Evolutionary conservation across 1,140 invertebrate genomes (phyloP).

Genomic region (Arctopsyche grandis): DNA sequence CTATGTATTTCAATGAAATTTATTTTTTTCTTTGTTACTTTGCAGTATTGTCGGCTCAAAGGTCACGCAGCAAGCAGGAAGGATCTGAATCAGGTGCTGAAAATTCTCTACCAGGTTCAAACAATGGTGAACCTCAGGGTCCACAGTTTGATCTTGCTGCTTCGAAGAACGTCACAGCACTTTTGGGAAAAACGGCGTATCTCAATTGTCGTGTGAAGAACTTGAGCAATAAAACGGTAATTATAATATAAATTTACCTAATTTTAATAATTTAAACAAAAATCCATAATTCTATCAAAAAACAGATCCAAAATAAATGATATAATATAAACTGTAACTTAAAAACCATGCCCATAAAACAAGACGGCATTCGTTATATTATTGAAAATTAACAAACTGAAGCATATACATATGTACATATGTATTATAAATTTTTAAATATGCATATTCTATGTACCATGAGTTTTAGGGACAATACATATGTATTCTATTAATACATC

Average conservation of each 20-base stretch:
- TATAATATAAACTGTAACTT: not conserved
- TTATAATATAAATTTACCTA: conserved; percentile 57
- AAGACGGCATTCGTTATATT: too few species aligned
- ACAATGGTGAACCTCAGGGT: not conserved
- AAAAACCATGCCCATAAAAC: too few species aligned
- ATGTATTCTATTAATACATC: too few species aligned
- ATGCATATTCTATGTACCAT: too few species aligned
- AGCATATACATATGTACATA: too few species aligned
- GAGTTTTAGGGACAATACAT: too few species aligned
- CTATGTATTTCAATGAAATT: not conserved
- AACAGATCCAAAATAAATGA: not conserved
- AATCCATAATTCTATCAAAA: not conserved
- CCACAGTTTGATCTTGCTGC: conserved; percentile 69
- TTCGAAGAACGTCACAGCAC: conserved; percentile 82
- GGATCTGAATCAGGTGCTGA: conserved; percentile 20
- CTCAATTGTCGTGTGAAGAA: conserved; percentile 87
- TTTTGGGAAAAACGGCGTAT: conserved; percentile 85
- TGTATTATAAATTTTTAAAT: too few species aligned
- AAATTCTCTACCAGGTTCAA: conserved; percentile 20
- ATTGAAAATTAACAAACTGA: too few species aligned
- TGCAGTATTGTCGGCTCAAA: conserved; percentile 47
- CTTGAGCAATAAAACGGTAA: conserved; percentile 87
- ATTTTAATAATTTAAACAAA: not conserved
- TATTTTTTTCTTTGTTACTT: conserved; percentile 26
- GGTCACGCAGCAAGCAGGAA: conserved; percentile 41